Percentiles rank a stretch among this genome's conserved stretches.
phyloP scores from a whole-genome alignment of 2,113 vertebrate species.

The Numenius arquata region DNA sequence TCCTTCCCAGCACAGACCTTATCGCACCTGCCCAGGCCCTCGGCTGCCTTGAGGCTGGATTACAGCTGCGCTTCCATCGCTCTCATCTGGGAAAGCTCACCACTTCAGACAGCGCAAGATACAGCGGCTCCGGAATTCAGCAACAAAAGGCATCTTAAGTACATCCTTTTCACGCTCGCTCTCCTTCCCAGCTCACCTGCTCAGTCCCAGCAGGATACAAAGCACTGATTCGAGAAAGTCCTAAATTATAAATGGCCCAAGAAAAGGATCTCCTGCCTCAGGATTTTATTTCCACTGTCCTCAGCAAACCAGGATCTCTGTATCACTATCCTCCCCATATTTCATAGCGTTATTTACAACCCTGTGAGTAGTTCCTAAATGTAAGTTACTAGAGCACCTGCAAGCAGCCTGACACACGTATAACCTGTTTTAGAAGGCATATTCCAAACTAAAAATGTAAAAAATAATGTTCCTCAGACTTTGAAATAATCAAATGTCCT shows the following conservation, averaged over 20 bases:
- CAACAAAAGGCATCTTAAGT: neutral
- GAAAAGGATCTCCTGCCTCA: neutral
- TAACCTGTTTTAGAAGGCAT: neutral
- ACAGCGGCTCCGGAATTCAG: neutral
- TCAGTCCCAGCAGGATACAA: neutral
- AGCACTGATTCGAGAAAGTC: neutral
- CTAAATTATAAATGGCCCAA: neutral
- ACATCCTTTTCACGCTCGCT: neutral
- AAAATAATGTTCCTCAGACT: neutral
- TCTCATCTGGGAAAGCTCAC: neutral
- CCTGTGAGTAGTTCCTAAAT: neutral
- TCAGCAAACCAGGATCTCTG: neutral
- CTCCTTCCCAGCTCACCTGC: neutral
- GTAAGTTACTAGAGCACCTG: neutral
- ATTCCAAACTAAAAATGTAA: neutral
- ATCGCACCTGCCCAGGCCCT: neutral
- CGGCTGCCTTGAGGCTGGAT: neutral
- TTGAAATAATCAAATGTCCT: neutral
- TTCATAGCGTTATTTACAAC: neutral
- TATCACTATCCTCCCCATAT: accelerated
- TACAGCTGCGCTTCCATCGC: neutral
- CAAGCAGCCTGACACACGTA: neutral
- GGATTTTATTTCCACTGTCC: neutral
- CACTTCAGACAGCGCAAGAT: neutral
- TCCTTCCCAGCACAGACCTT: neutral